Evolutionary conservation across 2,888 invertebrate species (phyloP).

Genomic region (Ashinkailepas kermadecensis): DNA sequence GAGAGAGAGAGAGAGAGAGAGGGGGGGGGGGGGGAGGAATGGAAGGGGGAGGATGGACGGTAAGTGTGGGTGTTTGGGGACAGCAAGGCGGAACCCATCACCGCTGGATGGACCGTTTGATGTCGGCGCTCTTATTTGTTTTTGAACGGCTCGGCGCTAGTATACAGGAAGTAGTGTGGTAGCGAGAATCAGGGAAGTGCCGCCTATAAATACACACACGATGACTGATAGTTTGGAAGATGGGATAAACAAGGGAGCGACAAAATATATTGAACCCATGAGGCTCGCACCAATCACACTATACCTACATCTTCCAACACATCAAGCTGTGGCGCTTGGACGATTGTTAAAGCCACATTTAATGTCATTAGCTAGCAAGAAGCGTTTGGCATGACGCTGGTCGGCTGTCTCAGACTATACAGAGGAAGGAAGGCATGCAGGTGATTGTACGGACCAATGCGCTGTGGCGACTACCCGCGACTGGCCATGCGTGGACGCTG

Average conservation of each 20-base stretch:
- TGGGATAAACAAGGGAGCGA: background rate
- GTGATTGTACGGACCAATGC: background rate
- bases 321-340: background rate
- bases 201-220: background rate
- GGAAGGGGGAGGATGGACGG: background rate
- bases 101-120: background rate
- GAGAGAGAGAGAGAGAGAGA: background rate
- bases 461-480: background rate
- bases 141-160: background rate
- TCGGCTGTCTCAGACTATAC: background rate
- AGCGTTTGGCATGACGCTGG: too few relatives aligned
- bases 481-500: background rate
- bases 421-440: background rate
- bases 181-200: background rate
- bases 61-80: too few relatives aligned
- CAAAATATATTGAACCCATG: background rate
- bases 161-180: background rate
- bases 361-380: background rate
- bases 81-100: background rate
- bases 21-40: background rate
- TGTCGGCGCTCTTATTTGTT: background rate
- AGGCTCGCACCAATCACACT: background rate
- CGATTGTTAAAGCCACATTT: background rate
- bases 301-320: background rate
- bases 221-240: background rate